Evolutionary conservation across 1,140 invertebrate species (phyloP).

Genomic region (Chymomyza costata): DNA sequence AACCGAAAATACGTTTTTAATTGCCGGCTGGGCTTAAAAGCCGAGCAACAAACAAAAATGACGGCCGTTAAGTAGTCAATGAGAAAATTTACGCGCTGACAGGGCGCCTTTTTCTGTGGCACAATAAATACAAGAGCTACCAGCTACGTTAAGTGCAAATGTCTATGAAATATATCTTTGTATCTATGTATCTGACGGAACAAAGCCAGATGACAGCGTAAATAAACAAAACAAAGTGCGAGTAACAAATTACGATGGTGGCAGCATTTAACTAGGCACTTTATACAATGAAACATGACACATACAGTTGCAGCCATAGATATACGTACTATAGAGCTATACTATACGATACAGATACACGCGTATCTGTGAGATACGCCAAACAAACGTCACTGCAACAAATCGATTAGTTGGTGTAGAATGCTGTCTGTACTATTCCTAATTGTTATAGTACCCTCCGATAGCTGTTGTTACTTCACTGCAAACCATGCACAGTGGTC

Average conservation of each 20-base stretch:
- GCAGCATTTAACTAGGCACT: conserved; percentile 58
- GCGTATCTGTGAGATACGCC: conserved; percentile 32
- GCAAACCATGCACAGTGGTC: conserved; percentile 21
- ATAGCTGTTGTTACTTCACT: conserved; percentile 26
- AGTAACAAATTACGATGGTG: conserved; percentile 59
- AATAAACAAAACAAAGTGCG: conserved; percentile 56
- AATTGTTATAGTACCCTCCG: conserved; percentile 18
- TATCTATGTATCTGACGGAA: conserved; percentile 25
- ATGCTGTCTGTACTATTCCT: conserved; percentile 9
- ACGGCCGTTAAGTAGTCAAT: conserved; percentile 39
- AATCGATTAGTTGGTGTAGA: conserved; percentile 41
- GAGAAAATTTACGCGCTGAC: conserved; percentile 4
- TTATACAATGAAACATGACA: conserved; percentile 51
- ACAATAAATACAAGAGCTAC: conserved; percentile 27
- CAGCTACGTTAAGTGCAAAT: conserved; percentile 60
- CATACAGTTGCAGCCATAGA: conserved; percentile 11
- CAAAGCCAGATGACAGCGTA: conserved; percentile 61
- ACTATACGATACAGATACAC: conserved; percentile 17
- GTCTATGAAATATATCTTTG: conserved; percentile 40
- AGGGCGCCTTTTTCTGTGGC: conserved; percentile 13
- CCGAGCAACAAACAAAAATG: conserved; percentile 46
- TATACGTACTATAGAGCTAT: conserved; percentile 1
- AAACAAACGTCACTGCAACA: conserved; percentile 26
- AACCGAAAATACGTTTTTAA: conserved; percentile 55
- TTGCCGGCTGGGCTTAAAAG: conserved; percentile 40